Evolutionary conservation across 2,888 invertebrate species (phyloP).

Genomic region (Thera obeliscata): DNA sequence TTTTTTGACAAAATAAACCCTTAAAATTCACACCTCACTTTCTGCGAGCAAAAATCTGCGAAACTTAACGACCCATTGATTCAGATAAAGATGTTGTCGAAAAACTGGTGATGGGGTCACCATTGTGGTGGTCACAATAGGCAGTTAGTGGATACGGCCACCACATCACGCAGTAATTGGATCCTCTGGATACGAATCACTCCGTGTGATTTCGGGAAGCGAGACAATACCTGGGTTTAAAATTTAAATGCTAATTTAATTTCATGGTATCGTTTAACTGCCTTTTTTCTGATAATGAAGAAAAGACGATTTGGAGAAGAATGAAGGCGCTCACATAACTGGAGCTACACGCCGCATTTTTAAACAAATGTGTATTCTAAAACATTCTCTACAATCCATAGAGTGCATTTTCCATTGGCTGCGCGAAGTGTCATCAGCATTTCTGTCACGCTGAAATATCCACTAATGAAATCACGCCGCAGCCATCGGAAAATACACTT

Average conservation of each 20-base stretch:
- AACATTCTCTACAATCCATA: background rate
- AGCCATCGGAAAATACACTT: slow-evolving; percentile 9
- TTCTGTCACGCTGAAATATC: background rate
- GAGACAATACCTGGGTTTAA: slow-evolving; percentile 35
- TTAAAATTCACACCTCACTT: slow-evolving; percentile 63
- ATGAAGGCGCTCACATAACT: background rate
- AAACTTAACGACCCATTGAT: slow-evolving; percentile 75
- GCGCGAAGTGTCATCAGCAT: slow-evolving; percentile 4
- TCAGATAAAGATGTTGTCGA: slow-evolving; percentile 76
- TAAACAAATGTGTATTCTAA: background rate
- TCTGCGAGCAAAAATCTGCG: slow-evolving; percentile 45
- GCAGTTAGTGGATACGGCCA: slow-evolving; percentile 55
- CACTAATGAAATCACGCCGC: slow-evolving; percentile 15
- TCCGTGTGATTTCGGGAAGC: slow-evolving; percentile 37
- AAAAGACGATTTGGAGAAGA: background rate
- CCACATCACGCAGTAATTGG: slow-evolving; percentile 41
- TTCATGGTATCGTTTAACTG: slow-evolving; percentile 12
- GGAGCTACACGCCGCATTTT: background rate
- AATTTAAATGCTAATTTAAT: slow-evolving; percentile 35
- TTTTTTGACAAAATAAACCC: slow-evolving; percentile 41
- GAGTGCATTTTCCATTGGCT: slow-evolving; percentile 11
- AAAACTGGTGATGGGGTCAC: slow-evolving; percentile 60
- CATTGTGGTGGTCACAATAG: slow-evolving; percentile 62
- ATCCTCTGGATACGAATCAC: slow-evolving; percentile 25
- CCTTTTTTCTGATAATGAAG: slow-evolving; percentile 17